Evolutionary conservation across 2,888 invertebrate species (phyloP), one percentile per base, ranked within the genome.

Genomic region (Lepidocyrtinus sp.): DNA sequence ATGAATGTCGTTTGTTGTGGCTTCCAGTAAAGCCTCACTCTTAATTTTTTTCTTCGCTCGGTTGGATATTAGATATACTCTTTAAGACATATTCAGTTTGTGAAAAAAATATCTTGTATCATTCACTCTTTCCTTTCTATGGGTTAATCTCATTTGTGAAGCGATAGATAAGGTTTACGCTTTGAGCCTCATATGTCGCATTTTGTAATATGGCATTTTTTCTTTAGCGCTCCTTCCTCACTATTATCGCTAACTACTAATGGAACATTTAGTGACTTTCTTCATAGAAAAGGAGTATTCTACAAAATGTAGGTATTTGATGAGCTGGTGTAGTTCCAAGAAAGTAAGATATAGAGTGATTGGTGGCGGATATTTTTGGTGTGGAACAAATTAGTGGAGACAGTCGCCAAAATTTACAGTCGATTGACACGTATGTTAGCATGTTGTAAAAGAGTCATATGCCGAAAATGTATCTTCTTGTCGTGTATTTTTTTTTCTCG

Each of bases 391-490:
- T 87, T 87, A 86, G 86, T 82, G 83, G 84, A 86, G 86, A 87
- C 86, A 87, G 86, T 86, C 86, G 86, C 86, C 86, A 87, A 87
- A 87, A 87, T 87, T 87, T 87, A 87, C 86, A 87, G 86, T 85
- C 86, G 85, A 87, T 87, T 87, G 86, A 87, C 86, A 87, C 85
- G 83, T 86, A 85, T 85, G 86, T 86, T 82, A 84, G 84, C 63
- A 74, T 68, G 46, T 15, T 72, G 75, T 50, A 79, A 74, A 63
- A 77, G 73, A 71, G 59, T 59, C n/a, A 59, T 59, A 59, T 21
- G 21, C 59, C 62, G 59, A 69, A 61, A 59, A 15, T 59, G 59
- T 59, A 59, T 59, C 59, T 59, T 21, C 19, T 59, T 12, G 5
- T 12, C 36, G 36, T 36, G n/a, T n/a, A n/a, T n/a, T 36, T 12